phyloP scores from a whole-genome alignment of 2,888 invertebrate genomes.

The Eledona agricola region DNA sequence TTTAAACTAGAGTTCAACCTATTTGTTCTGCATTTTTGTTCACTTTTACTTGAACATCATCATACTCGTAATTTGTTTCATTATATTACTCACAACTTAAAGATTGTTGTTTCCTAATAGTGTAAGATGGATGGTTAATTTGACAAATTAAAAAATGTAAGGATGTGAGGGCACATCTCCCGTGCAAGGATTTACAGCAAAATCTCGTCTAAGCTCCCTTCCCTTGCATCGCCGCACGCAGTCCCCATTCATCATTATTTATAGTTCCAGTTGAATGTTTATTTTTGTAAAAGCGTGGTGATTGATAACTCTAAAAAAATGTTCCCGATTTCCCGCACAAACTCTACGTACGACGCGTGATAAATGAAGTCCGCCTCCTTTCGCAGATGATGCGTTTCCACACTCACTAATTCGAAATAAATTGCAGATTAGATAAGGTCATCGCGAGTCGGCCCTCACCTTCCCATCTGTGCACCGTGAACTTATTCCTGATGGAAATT shows the following conservation, averaged over 20 bases:
- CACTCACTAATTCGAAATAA: slow-evolving; percentile 32
- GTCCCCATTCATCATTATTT: slow-evolving; percentile 12
- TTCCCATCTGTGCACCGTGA: slow-evolving; percentile 30
- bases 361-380: slow-evolving; percentile 20
- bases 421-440: slow-evolving; percentile 35
- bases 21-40: too few species aligned
- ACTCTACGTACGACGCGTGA: slow-evolving; percentile 16
- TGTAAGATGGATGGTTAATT: too few species aligned
- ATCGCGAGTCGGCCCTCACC: slow-evolving; percentile 31
- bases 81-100: too few species aligned
- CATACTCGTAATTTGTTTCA: too few species aligned
- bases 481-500: slow-evolving; percentile 23
- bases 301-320: slow-evolving; percentile 12
- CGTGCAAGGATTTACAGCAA: slow-evolving; percentile 2
- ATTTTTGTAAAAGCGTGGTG: slow-evolving; percentile 2
- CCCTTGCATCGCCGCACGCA: too few species aligned
- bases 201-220: neutral
- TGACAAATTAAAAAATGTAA: too few species aligned
- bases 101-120: too few species aligned
- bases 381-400: slow-evolving; percentile 29
- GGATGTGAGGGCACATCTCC: too few species aligned
- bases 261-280: slow-evolving; percentile 4
- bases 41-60: too few species aligned
- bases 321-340: slow-evolving; percentile 12
- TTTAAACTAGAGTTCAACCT: too few species aligned